phyloP scores from a whole-genome alignment of 92 coral and sea anemone genomes.

The Ricordea florida region DNA sequence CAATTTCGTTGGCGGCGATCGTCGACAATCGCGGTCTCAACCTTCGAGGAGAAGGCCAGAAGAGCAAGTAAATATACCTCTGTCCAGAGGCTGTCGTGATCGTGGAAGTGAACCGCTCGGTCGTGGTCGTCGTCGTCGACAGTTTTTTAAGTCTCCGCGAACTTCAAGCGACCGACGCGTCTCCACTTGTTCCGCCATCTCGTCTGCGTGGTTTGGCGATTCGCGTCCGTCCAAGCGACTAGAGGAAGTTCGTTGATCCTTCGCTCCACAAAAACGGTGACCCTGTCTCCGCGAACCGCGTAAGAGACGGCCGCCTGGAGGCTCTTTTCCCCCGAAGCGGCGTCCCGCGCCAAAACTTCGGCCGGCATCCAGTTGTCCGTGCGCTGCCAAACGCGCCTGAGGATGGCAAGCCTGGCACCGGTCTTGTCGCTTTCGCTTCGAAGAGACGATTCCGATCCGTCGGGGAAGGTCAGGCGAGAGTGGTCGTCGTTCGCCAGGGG shows the following conservation, averaged over 20 bases:
- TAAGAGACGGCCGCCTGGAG: not conserved
- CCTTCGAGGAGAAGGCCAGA: not conserved
- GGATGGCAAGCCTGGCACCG: not conserved
- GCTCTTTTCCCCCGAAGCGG: not conserved
- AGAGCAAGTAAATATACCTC: not conserved
- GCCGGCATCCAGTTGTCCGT: not conserved
- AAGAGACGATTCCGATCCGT: not conserved
- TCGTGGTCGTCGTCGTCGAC: not conserved
- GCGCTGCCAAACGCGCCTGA: not conserved
- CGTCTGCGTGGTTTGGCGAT: too few relatives aligned
- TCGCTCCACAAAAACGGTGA: too few relatives aligned
- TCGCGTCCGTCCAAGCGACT: too few relatives aligned
- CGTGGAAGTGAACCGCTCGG: not conserved
- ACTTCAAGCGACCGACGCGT: not conserved
- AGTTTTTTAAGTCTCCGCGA: not conserved
- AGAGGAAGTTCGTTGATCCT: too few relatives aligned
- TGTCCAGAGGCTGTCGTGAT: not conserved
- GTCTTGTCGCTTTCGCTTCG: not conserved
- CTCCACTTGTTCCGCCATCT: not conserved
- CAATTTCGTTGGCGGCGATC: not conserved
- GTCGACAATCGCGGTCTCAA: not conserved
- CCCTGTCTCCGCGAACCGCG: too few relatives aligned
- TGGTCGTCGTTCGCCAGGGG: slow-evolving; percentile 1
- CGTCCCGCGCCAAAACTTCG: not conserved
- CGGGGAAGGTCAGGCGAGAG: not conserved